phyloP scores from a whole-genome alignment of 1,140 invertebrate species.

The Aporrectodea caliginosa region DNA sequence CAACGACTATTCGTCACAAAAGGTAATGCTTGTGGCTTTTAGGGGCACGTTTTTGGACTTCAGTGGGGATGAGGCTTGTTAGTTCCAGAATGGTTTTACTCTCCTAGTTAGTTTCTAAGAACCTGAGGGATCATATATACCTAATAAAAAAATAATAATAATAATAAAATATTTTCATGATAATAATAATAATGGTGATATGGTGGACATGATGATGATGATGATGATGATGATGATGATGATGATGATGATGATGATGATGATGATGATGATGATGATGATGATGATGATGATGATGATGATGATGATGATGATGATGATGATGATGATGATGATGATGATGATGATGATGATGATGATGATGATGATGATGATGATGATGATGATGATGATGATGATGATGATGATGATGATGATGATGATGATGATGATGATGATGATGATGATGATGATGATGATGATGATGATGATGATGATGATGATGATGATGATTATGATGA shows the following conservation, averaged over 20 bases:
- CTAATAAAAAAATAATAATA: too few relatives aligned
- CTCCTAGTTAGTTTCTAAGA: too few relatives aligned
- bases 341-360: conserved; percentile 18
- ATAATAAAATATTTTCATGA: conserved; percentile 8
- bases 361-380: not conserved
- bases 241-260: conserved; percentile 2
- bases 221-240: conserved; percentile 3
- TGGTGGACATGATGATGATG: not conserved
- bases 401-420: conserved; percentile 20
- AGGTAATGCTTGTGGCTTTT: too few relatives aligned
- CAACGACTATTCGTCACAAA: too few relatives aligned
- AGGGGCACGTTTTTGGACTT: too few relatives aligned
- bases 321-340: conserved; percentile 12
- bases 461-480: conserved; percentile 21
- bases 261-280: conserved; percentile 2
- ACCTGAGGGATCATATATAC: too few relatives aligned
- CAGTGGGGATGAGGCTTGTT: too few relatives aligned
- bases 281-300: conserved; percentile 3
- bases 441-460: conserved; percentile 21
- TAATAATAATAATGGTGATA: conserved; percentile 17
- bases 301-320: not conserved
- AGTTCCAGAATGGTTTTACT: too few relatives aligned
- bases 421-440: conserved; percentile 21
- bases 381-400: conserved; percentile 13
- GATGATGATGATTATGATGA: conserved; percentile 15